A percentile compares a stretch with the other conserved stretches of the same genome.
These are phyloP conservation scores for Gadopsis marmoratus DNA, from an alignment of 2,797 vertebrate species.

Conservation along the genomic window DNA sequence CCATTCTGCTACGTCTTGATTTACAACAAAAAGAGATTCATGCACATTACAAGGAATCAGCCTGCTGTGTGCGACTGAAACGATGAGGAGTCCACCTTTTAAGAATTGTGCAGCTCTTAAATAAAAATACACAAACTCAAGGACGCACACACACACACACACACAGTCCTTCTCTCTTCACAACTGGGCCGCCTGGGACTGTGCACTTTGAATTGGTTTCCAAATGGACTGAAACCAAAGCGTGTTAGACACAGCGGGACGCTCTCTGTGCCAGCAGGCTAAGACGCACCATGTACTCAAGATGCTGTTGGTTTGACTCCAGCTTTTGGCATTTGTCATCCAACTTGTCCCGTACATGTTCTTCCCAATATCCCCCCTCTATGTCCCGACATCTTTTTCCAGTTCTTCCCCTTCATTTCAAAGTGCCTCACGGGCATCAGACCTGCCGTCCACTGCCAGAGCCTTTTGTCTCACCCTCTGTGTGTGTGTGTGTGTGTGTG, in stretches of 20 bases:
- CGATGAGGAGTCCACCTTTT: background rate
- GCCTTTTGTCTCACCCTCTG: conserved; percentile 69
- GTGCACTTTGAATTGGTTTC: conserved; percentile 62
- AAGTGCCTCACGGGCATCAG: conserved; percentile 63
- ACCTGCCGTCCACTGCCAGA: conserved; percentile 61
- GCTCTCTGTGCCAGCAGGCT: conserved; percentile 50
- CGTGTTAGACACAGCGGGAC: conserved; percentile 72
- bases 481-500: conserved; percentile 26
- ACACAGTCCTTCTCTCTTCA: conserved; percentile 28
- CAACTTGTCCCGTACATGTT: conserved; percentile 67
- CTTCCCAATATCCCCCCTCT: conserved; percentile 25
- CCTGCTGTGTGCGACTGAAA: background rate
- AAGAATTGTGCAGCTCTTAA: background rate
- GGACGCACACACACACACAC: conserved; percentile 37
- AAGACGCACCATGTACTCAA: conserved; percentile 45
- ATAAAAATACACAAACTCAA: conserved; percentile 16
- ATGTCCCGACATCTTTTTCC: conserved; percentile 34
- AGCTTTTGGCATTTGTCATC: conserved; percentile 60
- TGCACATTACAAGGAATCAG: conserved; percentile 6
- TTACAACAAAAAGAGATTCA: background rate
- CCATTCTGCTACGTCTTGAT: background rate
- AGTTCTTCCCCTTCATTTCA: conserved; percentile 56
- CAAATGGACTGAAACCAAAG: conserved; percentile 73
- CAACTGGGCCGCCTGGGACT: conserved; percentile 44
- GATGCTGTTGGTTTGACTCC: conserved; percentile 60